Conservation (phyloP, 2,113 vertebrate genomes). For the Nyctereutes procyonoides region DNA sequence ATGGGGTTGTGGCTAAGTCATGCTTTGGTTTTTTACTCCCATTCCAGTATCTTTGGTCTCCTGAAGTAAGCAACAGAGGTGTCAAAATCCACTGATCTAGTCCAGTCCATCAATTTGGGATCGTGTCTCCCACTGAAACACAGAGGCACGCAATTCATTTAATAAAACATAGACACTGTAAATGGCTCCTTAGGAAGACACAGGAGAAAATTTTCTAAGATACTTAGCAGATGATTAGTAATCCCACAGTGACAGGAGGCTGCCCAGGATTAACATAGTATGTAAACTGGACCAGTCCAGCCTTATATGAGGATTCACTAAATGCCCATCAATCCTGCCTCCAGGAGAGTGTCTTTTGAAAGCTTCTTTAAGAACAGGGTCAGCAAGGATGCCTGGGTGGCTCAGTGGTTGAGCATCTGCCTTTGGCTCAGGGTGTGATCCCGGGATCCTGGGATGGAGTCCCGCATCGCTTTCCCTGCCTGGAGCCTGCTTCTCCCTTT, state of each 20-base stretch:
- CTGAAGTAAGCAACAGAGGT: background rate
- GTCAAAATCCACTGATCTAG: background rate
- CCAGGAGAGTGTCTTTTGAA: background rate
- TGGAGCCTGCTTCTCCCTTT: too few relatives aligned
- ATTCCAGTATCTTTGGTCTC: background rate
- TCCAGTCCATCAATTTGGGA: background rate
- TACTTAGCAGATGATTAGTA: background rate
- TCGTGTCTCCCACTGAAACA: background rate
- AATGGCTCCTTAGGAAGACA: background rate
- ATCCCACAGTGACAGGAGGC: background rate
- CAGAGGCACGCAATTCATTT: background rate
- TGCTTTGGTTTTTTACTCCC: background rate
- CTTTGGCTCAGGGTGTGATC: too few relatives aligned
- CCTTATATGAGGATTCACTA: background rate
- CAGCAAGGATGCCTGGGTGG: background rate
- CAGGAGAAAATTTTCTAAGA: background rate
- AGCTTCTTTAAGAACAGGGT: background rate
- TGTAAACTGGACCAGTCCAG: background rate
- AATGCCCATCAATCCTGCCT: background rate
- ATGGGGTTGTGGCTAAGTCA: background rate
- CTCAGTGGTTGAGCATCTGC: too few relatives aligned
- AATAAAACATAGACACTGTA: background rate
- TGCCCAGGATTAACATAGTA: accelerated
- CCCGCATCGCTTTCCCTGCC: too few relatives aligned
- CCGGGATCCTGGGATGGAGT: too few relatives aligned